Percentiles rank a stretch among this genome's conserved stretches.
phyloP scores from a whole-genome alignment of 2,888 invertebrate species.

The Trichopoda pennipes region DNA sequence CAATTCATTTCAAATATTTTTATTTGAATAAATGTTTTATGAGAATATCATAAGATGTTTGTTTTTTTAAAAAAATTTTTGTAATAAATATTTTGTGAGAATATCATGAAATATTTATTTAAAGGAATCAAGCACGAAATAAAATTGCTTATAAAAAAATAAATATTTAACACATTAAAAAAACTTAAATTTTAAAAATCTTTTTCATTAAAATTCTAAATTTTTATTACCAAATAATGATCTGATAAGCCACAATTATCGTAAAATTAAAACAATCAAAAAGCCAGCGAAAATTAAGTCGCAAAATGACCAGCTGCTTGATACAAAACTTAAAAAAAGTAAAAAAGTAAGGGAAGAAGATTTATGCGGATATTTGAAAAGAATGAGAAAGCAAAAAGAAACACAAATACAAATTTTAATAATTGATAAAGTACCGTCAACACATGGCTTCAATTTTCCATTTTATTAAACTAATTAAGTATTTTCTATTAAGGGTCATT shows the following conservation, averaged over 20 bases:
- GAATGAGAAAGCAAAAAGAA: not conserved
- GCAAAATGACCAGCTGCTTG: slow-evolving; percentile 23
- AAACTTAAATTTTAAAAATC: not conserved
- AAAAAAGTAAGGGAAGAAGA: not conserved
- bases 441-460: slow-evolving; percentile 54
- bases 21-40: too few relatives aligned
- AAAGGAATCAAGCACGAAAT: too few relatives aligned
- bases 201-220: slow-evolving; percentile 1
- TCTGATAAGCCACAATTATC: slow-evolving; percentile 41
- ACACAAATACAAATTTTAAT: slow-evolving; percentile 21
- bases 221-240: slow-evolving; percentile 41
- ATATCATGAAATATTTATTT: too few relatives aligned
- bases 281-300: slow-evolving; percentile 13
- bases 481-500: slow-evolving; percentile 44
- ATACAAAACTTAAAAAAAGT: not conserved
- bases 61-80: too few relatives aligned
- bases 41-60: too few relatives aligned
- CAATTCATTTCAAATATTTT: too few relatives aligned
- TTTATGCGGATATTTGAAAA: not conserved
- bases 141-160: too few relatives aligned
- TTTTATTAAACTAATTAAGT: slow-evolving; percentile 67
- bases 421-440: slow-evolving; percentile 63
- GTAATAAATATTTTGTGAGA: too few relatives aligned
- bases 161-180: too few relatives aligned
- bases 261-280: slow-evolving; percentile 15